phyloP scores from a whole-genome alignment of 2,888 invertebrate species.

The Anthrax anthrax region DNA sequence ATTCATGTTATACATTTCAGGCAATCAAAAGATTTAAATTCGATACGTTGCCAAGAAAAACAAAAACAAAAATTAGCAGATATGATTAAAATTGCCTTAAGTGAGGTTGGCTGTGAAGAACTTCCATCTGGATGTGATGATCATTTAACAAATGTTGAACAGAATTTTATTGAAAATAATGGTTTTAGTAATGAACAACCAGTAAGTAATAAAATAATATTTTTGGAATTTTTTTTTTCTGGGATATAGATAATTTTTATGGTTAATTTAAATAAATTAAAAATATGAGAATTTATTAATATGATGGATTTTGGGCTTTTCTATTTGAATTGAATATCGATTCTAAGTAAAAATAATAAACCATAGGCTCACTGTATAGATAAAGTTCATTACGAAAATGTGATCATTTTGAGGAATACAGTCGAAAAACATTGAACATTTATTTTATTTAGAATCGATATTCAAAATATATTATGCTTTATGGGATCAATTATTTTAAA shows the following conservation, averaged over 20 bases:
- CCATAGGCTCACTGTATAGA: too few species aligned
- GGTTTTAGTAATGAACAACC: constrained; percentile 43
- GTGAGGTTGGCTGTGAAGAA: constrained; percentile 77
- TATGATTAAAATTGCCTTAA: constrained; percentile 69
- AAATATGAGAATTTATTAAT: too few species aligned
- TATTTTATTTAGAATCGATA: too few species aligned
- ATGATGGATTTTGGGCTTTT: too few species aligned
- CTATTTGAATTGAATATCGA: too few species aligned
- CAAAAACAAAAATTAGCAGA: constrained; percentile 71
- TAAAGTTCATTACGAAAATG: too few species aligned
- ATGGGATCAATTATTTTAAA: too few species aligned
- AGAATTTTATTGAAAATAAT: constrained; percentile 44
- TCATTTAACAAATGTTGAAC: constrained; percentile 37
- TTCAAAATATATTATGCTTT: too few species aligned
- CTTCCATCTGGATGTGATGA: constrained; percentile 72
- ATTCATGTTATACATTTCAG: constrained; percentile 13
- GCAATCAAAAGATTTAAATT: constrained; percentile 55
- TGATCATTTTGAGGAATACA: too few species aligned
- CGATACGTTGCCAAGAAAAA: constrained; percentile 68
- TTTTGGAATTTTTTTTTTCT: neutral
- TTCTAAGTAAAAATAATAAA: too few species aligned
- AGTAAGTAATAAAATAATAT: constrained; percentile 30
- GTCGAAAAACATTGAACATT: too few species aligned
- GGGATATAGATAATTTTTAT: neutral
- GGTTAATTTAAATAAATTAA: too few species aligned